A percentile compares a stretch with the other conserved stretches of the same genome.
These are phyloP conservation scores for Saccopteryx leptura DNA, from an alignment of 2,113 vertebrate genomes.

Conservation along the genomic window DNA sequence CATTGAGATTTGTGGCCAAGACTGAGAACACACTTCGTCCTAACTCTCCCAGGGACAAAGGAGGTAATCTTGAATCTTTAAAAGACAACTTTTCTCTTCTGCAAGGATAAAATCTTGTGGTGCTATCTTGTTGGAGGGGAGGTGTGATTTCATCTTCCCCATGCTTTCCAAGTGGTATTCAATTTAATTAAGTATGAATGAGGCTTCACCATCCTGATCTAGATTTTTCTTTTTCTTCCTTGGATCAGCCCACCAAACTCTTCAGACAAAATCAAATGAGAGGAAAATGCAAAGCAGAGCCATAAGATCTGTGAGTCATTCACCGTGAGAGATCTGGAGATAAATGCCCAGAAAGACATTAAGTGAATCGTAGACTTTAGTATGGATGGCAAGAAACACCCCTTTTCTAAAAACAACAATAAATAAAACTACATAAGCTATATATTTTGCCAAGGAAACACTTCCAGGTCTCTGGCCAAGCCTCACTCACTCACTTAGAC, in stretches of 20 bases:
- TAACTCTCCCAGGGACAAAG: neutral
- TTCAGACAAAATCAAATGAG: neutral
- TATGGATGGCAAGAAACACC: neutral
- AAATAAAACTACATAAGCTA: neutral
- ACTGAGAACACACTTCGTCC: neutral
- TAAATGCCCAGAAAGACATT: neutral
- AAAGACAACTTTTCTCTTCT: neutral
- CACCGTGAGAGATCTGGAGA: neutral
- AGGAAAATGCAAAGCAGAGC: neutral
- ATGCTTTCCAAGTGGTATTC: neutral
- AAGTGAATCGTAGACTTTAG: neutral
- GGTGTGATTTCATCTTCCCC: neutral
- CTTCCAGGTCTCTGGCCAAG: neutral
- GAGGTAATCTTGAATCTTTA: neutral
- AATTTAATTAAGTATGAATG: neutral
- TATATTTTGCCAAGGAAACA: neutral
- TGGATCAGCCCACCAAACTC: neutral
- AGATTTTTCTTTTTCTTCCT: neutral
- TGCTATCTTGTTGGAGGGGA: neutral
- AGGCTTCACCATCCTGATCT: neutral
- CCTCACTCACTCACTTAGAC: neutral
- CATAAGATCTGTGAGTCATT: neutral
- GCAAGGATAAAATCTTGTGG: neutral
- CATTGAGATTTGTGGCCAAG: constrained; percentile 7
- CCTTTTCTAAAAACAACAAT: neutral